Evolutionary conservation across 2,797 vertebrate species (phyloP).

Genomic region (Hapalemur alaotrensis): DNA sequence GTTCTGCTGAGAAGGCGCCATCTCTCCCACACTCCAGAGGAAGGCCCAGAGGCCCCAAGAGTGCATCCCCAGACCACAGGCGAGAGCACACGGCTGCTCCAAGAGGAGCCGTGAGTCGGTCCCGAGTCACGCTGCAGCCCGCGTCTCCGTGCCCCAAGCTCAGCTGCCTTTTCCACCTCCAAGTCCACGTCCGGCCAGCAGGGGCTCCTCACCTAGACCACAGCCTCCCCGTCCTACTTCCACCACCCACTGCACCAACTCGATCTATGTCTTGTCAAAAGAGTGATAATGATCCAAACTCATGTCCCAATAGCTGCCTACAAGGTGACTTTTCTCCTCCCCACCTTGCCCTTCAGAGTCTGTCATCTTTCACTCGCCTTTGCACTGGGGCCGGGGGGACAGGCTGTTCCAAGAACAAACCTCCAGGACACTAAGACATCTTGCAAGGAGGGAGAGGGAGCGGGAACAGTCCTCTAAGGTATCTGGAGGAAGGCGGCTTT

Average conservation of each 20-base stretch:
- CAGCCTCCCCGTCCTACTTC: fast-evolving
- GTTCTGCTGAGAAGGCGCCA: background rate
- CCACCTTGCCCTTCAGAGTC: background rate
- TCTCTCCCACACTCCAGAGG: background rate
- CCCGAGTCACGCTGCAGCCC: fast-evolving
- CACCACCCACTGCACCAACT: fast-evolving
- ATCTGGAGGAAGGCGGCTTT: background rate
- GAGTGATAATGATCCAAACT: fast-evolving
- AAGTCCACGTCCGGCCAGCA: fast-evolving
- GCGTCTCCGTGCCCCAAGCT: fast-evolving
- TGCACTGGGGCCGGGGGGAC: too few species aligned
- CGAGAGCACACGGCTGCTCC: too few species aligned
- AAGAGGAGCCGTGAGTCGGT: background rate
- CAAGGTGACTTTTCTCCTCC: fast-evolving
- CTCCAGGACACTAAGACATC: background rate
- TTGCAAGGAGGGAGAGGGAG: too few species aligned
- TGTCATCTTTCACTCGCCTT: too few species aligned
- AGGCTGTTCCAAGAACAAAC: background rate
- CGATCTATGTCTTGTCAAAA: fast-evolving
- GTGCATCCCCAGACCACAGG: too few species aligned
- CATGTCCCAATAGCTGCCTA: fast-evolving
- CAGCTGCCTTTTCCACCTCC: background rate
- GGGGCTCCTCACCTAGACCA: background rate
- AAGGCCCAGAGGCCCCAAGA: background rate
- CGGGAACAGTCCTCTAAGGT: fast-evolving